Evolutionary conservation across 2,888 invertebrate species (phyloP), one percentile per base, ranked within the genome.

Genomic region (Clitarchus hookeri): DNA sequence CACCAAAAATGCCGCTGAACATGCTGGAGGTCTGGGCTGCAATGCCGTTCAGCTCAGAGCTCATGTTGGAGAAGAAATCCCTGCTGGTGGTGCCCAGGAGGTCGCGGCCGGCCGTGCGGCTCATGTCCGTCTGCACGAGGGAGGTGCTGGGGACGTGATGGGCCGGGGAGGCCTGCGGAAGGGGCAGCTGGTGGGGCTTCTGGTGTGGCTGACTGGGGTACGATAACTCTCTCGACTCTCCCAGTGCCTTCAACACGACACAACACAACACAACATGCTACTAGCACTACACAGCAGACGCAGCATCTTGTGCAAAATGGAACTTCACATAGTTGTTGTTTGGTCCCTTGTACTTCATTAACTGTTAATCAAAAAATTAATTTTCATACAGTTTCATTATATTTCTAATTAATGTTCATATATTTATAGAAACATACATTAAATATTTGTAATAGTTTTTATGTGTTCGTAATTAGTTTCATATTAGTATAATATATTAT

Each of bases 21-120:
- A 98, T 98, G 91, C 95, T 98, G 25, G 97, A 95, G 0, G 98
- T 98, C 88, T 98, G 97, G 0, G 97, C 96, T 27, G 98, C 98
- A 84, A 98, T 94, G 12, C 98, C 98, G 91, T 98, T 98, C 86
- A 99, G 93, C 91, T 99, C 98, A 53, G 95, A 97, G 90, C 97
- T 97, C 90, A 99, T 96, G 90, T 97, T 96, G 87, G 97, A 95
- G 92, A 98, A 96, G 93, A 98, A 96, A 92, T 97, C 96, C 85
- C 96, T 93, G 13, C 90, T 89, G 44, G 88, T 88, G 4, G 86
- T 92, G 8, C 95, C 92, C 88, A 97, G 91, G 89, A 96, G 91
- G 91, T 92, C 91, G 27, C 92, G 92, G 65, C 92, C 90, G 83
- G 94, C 90, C 65, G 89, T 88, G 1, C 88, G 86, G 48, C 88